Evolutionary conservation across 2,113 vertebrate species (phyloP), one percentile per base, ranked within the genome.

Genomic region (Mirounga angustirostris): DNA sequence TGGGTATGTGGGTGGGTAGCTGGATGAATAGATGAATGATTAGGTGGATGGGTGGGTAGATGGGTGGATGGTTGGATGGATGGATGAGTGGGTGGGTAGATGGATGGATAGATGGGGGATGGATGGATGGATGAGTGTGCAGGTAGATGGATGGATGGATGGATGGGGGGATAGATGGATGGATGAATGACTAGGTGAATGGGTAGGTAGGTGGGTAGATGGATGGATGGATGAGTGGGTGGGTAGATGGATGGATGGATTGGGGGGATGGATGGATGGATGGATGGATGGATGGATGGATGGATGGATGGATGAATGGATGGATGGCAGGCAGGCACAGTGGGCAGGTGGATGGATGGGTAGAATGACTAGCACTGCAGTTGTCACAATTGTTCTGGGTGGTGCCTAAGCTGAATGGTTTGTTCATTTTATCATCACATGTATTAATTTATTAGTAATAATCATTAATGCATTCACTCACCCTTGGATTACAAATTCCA

Each of bases 231-330:
- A 2, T 36, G 10, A 1, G 36, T 58, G 6, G 6, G 0, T 65
- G 21, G 56, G 0, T 65, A 3, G 18, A 0, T 74, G 10, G 4
- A 13, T 40, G 30, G 10, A 0, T 69, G 40, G 21, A 1, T 73
- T 73, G 24, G 22, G 0, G 63, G 15, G n/a, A 1, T 54, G 3
- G 15, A 0, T n/a, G 15, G 15, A 19, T 30, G 0, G 21, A 0
- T 61, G 2, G 43, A 1, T 58, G 73, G 3, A 1, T 65, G 5
- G 22, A 1, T 79, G 33, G 2, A 0, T 74, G 26, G 6, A 5
- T 71, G 12, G 18, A 19, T 30, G 0, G 21, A 0, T 61, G 2
- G 43, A 1, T 58, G 73, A 4, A 1, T 65, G 5, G 22, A 1
- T 79, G 33, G 2, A 0, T 74, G 26, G 6, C 24, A 30, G n/a